Base-by-base conservation (phyloP, 2,888 invertebrate species). In the Drosophila diplacantha region DNA sequence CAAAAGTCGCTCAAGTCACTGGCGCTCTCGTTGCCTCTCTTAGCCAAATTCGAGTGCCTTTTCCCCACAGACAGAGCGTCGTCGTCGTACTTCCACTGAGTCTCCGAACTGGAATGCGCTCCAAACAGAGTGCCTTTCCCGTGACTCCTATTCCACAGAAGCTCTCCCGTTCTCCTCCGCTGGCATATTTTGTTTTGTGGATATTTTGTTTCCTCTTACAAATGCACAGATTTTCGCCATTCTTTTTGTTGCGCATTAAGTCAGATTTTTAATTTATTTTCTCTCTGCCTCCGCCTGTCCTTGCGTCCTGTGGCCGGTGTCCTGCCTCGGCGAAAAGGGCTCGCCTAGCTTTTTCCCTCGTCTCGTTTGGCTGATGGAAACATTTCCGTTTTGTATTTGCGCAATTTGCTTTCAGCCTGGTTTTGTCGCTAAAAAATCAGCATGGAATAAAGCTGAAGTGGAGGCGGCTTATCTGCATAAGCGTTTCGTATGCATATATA, bases 311-410 rank as follows among this genome's bases (percentile, higher is more conserved):
- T 18, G 24, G 26, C 18, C 44, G 31, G 29, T 14, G 29, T 43
- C 47, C 52, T 53, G 43, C 41, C 52, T 46, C 32, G 24, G 53
- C 39, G 39, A 39, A 60, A 61, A 66, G 60, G 56, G 51, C 59
- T 64, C 52, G 59, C 64, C 51, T 56, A 29, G 37, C 18, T 22
- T n/a, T 53, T 49, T 43, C 50, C 4, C 31, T n/a, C 34, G 37
- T 32, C 44, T 55, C 43, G 58, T 55, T 69, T 51, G 57, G 57
- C 38, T 65, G 70, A 61, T 71, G 65, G 58, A 59, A 69, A 71
- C 79, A 80, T 76, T 80, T 80, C 79, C 81, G 81, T 76, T 78
- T 76, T 65, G 70, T 76, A 76, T 80, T 80, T 76, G 71, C 64
- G 14, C 72, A 69, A 76, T 81, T 80, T 81, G 74, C 71, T 76